Conservation (phyloP, 2,888 invertebrate species). For the Xylota sylvarum region DNA sequence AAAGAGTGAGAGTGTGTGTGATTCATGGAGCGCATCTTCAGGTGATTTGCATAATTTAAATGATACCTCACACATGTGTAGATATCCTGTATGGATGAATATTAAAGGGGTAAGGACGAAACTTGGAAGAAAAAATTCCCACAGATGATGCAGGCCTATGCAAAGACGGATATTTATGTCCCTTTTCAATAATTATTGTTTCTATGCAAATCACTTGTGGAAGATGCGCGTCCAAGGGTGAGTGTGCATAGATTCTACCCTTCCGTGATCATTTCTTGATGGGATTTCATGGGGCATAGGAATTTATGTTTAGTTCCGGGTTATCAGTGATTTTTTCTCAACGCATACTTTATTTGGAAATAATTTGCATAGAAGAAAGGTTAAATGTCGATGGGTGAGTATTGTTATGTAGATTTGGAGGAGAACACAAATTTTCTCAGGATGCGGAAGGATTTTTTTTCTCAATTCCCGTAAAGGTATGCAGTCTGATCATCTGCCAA, state of each 20-base stretch:
- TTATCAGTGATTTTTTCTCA: conserved; percentile 67
- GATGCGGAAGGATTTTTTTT: conserved; percentile 52
- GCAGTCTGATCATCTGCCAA: conserved; percentile 24
- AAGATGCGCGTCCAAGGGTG: conserved; percentile 60
- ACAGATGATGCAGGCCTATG: conserved; percentile 55
- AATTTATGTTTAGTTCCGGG: conserved; percentile 70
- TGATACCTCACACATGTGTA: conserved; percentile 22
- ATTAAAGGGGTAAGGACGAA: conserved; percentile 42
- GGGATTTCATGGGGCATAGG: conserved; percentile 7
- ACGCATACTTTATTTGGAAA: conserved; percentile 17
- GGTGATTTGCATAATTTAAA: conserved; percentile 74
- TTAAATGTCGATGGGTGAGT: conserved; percentile 61
- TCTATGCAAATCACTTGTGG: conserved; percentile 62
- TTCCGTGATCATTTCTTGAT: conserved; percentile 6
- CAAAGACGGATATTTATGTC: conserved; percentile 57
- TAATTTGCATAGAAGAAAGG: conserved; percentile 61
- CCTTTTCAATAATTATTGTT: conserved; percentile 63
- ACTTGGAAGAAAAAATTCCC: conserved; percentile 55
- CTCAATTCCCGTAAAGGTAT: conserved; percentile 4
- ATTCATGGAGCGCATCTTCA: conserved; percentile 68
- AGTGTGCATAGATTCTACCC: conserved; percentile 46
- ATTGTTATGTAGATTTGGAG: conserved; percentile 64
- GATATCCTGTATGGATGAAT: neutral
- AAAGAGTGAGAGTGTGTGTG: conserved; percentile 22
- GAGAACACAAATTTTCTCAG: conserved; percentile 43